phyloP scores from a whole-genome alignment of 2,797 vertebrate species.

The Melanotaenia maccullochi region DNA sequence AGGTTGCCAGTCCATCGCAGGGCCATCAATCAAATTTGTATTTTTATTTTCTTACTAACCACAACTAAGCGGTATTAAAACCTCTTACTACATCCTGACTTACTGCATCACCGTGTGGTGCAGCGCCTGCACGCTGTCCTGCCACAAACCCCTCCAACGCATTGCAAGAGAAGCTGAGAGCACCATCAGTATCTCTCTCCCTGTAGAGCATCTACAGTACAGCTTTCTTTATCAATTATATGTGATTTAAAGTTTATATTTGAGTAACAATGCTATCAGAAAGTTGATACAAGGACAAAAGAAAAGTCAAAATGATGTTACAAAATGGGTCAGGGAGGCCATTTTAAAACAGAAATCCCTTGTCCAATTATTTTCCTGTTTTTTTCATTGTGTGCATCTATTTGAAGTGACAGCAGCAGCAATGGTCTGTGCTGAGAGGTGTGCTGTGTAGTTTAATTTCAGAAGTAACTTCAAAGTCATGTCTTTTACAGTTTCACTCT shows the following conservation, averaged over 20 bases:
- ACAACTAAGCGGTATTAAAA: too few relatives aligned
- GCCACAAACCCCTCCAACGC: too few relatives aligned
- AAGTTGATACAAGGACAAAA: not conserved
- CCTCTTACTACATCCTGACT: too few relatives aligned
- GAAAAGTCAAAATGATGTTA: slow-evolving; percentile 19
- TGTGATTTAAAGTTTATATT: not conserved
- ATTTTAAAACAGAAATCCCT: slow-evolving; percentile 32
- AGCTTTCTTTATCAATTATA: not conserved
- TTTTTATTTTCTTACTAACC: too few relatives aligned
- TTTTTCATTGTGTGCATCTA: slow-evolving; percentile 20
- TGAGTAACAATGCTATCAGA: not conserved
- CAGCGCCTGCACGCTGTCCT: too few relatives aligned
- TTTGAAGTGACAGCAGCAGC: slow-evolving; percentile 50
- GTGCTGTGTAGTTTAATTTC: slow-evolving; percentile 20
- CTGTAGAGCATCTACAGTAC: too few relatives aligned
- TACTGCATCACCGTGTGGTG: too few relatives aligned
- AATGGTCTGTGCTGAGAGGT: slow-evolving; percentile 21
- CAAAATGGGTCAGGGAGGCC: not conserved
- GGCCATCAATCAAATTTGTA: too few relatives aligned
- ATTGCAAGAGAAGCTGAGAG: too few relatives aligned
- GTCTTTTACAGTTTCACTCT: slow-evolving; percentile 24
- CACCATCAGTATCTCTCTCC: too few relatives aligned
- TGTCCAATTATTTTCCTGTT: slow-evolving; percentile 10
- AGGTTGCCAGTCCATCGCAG: too few relatives aligned
- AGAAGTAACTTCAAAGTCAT: slow-evolving; percentile 54